Percentiles rank a stretch among this genome's conserved stretches.
Conservation (phyloP, 2,113 vertebrate genomes). For the Eurystomus gularis region DNA sequence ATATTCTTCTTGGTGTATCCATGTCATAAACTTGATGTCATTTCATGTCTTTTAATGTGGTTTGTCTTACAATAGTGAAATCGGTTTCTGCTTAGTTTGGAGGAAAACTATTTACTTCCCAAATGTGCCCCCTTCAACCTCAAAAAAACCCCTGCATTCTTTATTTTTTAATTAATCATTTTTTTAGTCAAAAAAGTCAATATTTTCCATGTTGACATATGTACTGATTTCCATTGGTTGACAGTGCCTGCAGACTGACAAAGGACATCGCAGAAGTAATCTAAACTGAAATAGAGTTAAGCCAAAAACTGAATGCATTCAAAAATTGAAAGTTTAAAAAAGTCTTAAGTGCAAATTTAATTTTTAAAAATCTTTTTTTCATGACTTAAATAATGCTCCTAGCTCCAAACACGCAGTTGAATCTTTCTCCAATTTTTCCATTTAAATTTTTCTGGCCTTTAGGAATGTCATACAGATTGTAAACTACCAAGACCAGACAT, state of each 20-base stretch:
- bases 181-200: not conserved
- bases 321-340: not conserved
- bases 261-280: not conserved
- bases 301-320: not conserved
- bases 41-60: not conserved
- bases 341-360: not conserved
- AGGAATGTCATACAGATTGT: not conserved
- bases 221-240: not conserved
- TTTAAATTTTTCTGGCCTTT: not conserved
- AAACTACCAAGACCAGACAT: not conserved
- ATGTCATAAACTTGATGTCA: not conserved
- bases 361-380: constrained; percentile 44
- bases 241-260: not conserved
- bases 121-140: not conserved
- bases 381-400: not conserved
- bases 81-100: not conserved
- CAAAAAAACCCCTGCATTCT: not conserved
- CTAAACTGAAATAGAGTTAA: constrained; percentile 22
- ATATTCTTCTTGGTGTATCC: not conserved
- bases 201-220: not conserved
- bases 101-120: not conserved
- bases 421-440: not conserved
- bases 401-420: not conserved
- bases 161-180: not conserved
- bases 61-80: not conserved